Evolutionary conservation across 2,888 invertebrate genomes (phyloP), one percentile per base, ranked within the genome.

Genomic region (Chouioia cunea): DNA sequence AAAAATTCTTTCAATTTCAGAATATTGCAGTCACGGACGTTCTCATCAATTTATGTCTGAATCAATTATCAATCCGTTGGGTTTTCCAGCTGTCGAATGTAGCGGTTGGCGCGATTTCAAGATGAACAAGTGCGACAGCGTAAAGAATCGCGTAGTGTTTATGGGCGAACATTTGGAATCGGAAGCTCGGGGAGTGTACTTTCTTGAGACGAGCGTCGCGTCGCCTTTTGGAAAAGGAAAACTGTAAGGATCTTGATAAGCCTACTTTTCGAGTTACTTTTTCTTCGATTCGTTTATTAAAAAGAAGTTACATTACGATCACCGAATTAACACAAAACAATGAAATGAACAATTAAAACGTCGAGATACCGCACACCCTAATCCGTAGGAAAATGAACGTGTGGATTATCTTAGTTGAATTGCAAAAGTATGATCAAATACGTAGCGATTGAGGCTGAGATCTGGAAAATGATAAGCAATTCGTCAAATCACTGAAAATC

Each of bases 1-100:
- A n/a, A n/a, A n/a, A n/a, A n/a, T 36, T 36, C 36, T 10, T 36
- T 12, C 6, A 27, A 36, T 36, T 36, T 6, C 84, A 88, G 93
- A 91, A 78, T 89, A 88, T 4, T 93, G 93, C 84, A 93, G 93
- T 79, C 93, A 93, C 81, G 89, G 89, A 0, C 88, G 91, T 66
- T 88, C 92, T 0, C 88, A 89, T 79, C 82, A 87, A 74, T 91
- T 88, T 77, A 93, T 90, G 81, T 88, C 87, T 0, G 91, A 92
- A 80, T 93, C 93, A 3, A 89, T 93, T 56, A 83, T 86, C n/a
- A 83, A 87, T 1, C 81, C 85, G 0, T 79, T 79, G 47, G 88
- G 88, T 0, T 93, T 91, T 79, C 80, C 86, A 6, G 88, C 90
- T 0, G 85, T 87, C 47, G 87, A 87, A 4, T 93, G 93, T 79